Percentiles rank a stretch among this genome's conserved stretches.
Conservation (phyloP, 2,797 vertebrate species). For the Gambelia wislizenii region DNA sequence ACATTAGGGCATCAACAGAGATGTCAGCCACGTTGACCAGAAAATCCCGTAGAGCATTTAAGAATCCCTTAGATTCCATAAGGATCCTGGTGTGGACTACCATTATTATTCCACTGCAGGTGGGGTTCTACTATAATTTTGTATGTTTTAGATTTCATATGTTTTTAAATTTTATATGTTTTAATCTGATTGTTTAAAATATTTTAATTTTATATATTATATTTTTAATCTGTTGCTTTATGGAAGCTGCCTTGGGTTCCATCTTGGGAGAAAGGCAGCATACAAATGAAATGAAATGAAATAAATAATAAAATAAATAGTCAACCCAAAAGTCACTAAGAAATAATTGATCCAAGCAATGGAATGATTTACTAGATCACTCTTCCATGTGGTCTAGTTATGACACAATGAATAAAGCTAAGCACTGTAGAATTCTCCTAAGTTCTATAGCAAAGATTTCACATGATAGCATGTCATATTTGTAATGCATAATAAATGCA, state of each 20-base stretch:
- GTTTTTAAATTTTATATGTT: too few relatives aligned
- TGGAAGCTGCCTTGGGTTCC: too few relatives aligned
- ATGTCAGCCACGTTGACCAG: background rate
- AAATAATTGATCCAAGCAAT: background rate
- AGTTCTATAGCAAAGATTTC: background rate
- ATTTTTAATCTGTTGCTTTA: too few relatives aligned
- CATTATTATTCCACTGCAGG: background rate
- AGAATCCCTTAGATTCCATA: background rate
- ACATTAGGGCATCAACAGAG: background rate
- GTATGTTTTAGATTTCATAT: too few relatives aligned
- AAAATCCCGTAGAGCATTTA: background rate
- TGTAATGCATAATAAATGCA: too few relatives aligned
- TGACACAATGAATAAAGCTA: background rate
- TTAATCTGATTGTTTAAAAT: too few relatives aligned
- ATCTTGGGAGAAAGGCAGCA: too few relatives aligned
- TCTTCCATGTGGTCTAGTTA: background rate
- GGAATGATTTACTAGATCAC: background rate
- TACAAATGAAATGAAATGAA: too few relatives aligned
- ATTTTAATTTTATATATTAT: too few relatives aligned
- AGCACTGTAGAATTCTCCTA: background rate
- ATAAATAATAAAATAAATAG: too few relatives aligned
- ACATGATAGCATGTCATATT: background rate
- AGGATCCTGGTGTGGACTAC: background rate
- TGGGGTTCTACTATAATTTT: background rate
- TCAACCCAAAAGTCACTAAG: background rate